A percentile compares a stretch with the other conserved stretches of the same genome.
Evolutionary conservation across 2,113 vertebrate genomes (phyloP).

Genomic region (Sclerurus mexicanus): DNA sequence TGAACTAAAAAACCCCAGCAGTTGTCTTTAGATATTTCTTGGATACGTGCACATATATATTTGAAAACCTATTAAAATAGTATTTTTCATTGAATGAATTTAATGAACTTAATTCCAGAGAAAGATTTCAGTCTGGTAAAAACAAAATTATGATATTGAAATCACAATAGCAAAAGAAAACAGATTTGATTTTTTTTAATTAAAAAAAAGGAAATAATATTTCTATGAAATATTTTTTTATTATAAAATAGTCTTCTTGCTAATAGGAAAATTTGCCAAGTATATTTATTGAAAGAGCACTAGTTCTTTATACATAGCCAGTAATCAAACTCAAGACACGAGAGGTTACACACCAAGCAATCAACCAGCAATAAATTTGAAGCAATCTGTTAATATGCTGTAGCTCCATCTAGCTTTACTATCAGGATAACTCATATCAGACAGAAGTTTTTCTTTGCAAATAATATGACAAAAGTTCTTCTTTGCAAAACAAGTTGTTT

Average conservation of each 20-base stretch:
- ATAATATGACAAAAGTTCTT: background rate
- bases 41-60: background rate
- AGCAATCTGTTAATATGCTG: constrained; percentile 39
- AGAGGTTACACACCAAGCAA: background rate
- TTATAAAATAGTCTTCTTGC: background rate
- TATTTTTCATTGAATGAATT: background rate
- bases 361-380: background rate
- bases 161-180: background rate
- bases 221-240: background rate
- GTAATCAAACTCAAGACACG: background rate
- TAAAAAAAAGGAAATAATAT: background rate
- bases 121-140: background rate
- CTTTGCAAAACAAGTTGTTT: background rate
- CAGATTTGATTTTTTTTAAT: background rate
- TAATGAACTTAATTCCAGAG: background rate
- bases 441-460: background rate
- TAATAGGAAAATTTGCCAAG: background rate
- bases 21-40: background rate
- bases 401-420: constrained; percentile 75
- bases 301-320: background rate
- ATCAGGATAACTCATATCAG: background rate
- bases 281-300: background rate
- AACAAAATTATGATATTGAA: background rate
- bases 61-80: background rate
- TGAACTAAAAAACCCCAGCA: background rate